Evolutionary conservation across 2,113 vertebrate species (phyloP).

Genomic region (Philantomba maxwellii): DNA sequence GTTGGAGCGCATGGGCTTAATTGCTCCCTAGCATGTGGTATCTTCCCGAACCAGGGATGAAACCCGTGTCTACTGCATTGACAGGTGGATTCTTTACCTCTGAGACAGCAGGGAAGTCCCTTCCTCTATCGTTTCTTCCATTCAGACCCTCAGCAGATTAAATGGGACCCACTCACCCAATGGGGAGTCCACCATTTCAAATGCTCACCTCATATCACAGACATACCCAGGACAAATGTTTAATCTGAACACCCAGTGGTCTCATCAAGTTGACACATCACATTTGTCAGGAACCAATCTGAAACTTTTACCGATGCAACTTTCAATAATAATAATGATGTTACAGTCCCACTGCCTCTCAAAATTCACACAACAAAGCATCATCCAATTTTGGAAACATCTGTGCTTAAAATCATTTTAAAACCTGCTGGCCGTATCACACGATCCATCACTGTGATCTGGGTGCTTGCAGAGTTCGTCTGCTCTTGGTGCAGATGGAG

Average conservation of each 20-base stretch:
- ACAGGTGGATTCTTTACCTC: rapidly evolving
- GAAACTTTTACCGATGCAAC: not conserved
- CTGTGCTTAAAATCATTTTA: not conserved
- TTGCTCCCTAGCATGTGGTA: not conserved
- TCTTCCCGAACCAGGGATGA: not conserved
- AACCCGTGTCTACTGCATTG: not conserved
- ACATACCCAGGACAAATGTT: not conserved
- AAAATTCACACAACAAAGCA: not conserved
- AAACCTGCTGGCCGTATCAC: not conserved
- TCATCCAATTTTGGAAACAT: not conserved
- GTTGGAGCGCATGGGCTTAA: rapidly evolving
- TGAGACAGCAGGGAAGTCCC: not conserved
- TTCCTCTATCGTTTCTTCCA: not conserved
- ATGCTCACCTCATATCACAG: not conserved
- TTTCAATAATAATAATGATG: not conserved
- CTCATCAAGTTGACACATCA: not conserved
- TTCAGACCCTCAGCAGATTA: not conserved
- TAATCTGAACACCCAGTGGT: not conserved
- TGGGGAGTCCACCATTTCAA: not conserved
- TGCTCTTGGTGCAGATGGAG: not conserved
- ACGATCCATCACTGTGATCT: not conserved
- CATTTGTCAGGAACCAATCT: not conserved
- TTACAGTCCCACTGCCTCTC: not conserved
- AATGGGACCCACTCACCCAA: not conserved
- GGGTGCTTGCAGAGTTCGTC: rapidly evolving